These are phyloP conservation scores for Triplophysa bombifrons DNA, from an alignment of 2,797 vertebrate genomes.

Conservation along the genomic window DNA sequence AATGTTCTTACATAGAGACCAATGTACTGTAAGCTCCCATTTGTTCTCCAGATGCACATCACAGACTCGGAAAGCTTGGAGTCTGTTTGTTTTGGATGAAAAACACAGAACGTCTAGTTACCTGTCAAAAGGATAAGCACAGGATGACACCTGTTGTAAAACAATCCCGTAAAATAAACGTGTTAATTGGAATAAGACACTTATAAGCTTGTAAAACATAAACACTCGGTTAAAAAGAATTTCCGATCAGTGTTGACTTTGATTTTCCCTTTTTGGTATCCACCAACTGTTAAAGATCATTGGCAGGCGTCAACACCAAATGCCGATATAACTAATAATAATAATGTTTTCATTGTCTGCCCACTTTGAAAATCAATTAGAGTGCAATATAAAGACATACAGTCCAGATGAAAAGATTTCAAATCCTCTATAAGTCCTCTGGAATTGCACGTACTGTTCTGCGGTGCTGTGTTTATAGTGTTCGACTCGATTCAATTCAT, in stretches of 20 bases:
- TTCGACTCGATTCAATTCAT: constrained; percentile 27
- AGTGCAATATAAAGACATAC: neutral
- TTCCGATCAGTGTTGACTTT: neutral
- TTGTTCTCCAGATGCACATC: constrained; percentile 43
- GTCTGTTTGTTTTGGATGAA: constrained; percentile 29
- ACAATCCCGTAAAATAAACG: constrained; percentile 6
- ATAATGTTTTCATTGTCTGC: constrained; percentile 62
- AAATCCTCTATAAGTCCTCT: neutral
- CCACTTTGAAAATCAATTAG: constrained; percentile 62
- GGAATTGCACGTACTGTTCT: constrained; percentile 3
- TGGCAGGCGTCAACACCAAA: constrained; percentile 56
- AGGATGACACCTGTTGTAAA: constrained; percentile 16
- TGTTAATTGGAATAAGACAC: constrained; percentile 17
- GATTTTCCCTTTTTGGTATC: constrained; percentile 32
- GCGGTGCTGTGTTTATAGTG: constrained; percentile 15
- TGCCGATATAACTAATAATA: constrained; percentile 57
- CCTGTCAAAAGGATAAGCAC: constrained; percentile 22
- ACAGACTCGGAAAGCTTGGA: neutral
- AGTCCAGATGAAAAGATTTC: constrained; percentile 13
- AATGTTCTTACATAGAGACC: constrained; percentile 33
- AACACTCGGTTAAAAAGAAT: constrained; percentile 23
- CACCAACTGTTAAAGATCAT: constrained; percentile 32
- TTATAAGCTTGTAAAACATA: neutral
- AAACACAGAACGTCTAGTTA: constrained; percentile 21
- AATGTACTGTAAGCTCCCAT: constrained; percentile 34